Evolutionary conservation across 2,113 vertebrate species (phyloP), one percentile per base, ranked within the genome.

Genomic region (Tupaia tana): DNA sequence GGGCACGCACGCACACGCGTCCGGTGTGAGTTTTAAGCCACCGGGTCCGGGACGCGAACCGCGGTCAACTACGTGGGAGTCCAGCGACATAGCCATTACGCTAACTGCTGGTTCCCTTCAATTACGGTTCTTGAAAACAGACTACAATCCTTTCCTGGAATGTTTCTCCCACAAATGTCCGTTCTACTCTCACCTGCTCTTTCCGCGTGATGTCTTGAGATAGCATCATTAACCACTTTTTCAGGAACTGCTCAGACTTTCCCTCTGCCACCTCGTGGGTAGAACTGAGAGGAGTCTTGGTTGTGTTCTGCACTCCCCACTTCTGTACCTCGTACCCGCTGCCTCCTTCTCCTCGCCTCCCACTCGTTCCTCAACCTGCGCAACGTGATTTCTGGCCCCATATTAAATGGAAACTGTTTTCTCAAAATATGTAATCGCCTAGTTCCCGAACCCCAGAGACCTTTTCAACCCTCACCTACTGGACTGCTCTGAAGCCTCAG

Each of bases 241-340:
- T 89, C 10, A 56, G 87, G 92, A 97, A 96, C 86, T 89, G 52
- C 69, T 93, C 95, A 95, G 4, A 95, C 89, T 96, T 92, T 95
- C 95, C 94, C 94, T 70, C 64, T 87, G 78, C 89, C 74, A n/a
- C 20, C 58, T 43, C 1, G 96, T 96, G 92, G 95, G 94, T 83
- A 86, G 92, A 77, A 90, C 29, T 15, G 64, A 78, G 70, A 27
- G 31, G 61, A 59, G 81, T 87, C 83, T 96, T 27, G 43, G 82
- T 78, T 95, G 52, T 27, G n/a, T 71, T 81, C 52, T 11, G 3
- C 29, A 43, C n/a, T 78, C 64, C 0, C 59, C 16, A 61, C 43
- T 31, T 80, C 84, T 77, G 15, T 34, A 66, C 58, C 85, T 89
- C 58, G 73, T 59, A 77, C 81, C 59, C 63, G 58, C 93, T 7